Base-by-base conservation (phyloP, 1,140 invertebrate genomes). In the Dreissena polymorpha region DNA sequence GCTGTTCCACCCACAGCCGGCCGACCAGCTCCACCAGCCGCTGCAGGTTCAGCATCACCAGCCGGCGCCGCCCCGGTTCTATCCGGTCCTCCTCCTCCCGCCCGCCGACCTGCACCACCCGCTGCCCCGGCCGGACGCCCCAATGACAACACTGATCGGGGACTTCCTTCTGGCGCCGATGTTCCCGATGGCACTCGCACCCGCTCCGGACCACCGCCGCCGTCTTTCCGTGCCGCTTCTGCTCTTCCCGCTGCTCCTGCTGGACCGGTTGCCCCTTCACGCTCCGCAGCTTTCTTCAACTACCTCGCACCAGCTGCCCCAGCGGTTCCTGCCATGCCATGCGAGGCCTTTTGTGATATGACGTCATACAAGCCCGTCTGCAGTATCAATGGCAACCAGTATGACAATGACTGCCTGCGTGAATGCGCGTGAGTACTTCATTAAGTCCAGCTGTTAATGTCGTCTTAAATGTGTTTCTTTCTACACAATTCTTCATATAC, bases 351-450 rank as follows among this genome's bases (percentile, higher is more conserved):
- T 25, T 77, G 75, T 68, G 16, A 77, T 50, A 53, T 77, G 51
- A n/a, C 64, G 2, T 10, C 16, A 27, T 39, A 51, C 64, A 77
- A 69, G 23, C 75, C 75, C 51, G 75, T 77, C 10, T 77, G 75
- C 21, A 68, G 50, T 51, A 68, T 77, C 10, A 67, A 77, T 27
- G 75, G 64, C 10, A 68, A 77, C 50, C 27, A 67, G 53, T 77
- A 77, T 25, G 75, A 77, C 25, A 77, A 77, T 21, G 75, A 77
- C 50, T 77, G 75, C n/a, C 68, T 67, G 50, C 50, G 75, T 53
- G 18, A 67, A 53, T 77, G 75, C 75, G 16, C 60, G 75, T 77
- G 23, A 77, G n/a, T 55, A 7, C 21, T n/a, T 23, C 53, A n/a
- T n/a, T n/a, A n/a, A n/a, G n/a, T n/a, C n/a, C n/a, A n/a, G n/a